These are phyloP conservation scores for Anoplolepis gracilipes DNA, from an alignment of 1,140 invertebrate species.

Conservation along the genomic window DNA sequence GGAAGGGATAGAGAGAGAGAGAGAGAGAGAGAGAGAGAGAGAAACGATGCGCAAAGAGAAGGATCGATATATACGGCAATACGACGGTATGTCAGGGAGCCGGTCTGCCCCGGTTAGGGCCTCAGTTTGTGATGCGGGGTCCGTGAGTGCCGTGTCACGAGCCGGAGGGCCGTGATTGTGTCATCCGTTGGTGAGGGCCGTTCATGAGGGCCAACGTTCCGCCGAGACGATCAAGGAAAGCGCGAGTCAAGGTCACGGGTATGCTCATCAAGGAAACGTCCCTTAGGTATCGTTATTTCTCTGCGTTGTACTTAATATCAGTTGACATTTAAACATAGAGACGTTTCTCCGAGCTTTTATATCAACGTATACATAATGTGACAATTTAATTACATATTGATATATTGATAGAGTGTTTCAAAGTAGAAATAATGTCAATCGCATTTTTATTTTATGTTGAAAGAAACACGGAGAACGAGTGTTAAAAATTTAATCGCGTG, in stretches of 20 bases:
- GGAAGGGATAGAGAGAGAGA: constrained; percentile 57
- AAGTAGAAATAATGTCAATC: background rate
- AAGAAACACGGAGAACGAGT: background rate
- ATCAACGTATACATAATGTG: background rate
- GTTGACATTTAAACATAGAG: background rate
- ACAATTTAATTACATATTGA: background rate
- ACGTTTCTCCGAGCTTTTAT: background rate
- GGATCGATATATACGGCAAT: constrained; percentile 38
- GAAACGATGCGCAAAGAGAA: constrained; percentile 24
- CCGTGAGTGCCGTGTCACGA: constrained; percentile 77
- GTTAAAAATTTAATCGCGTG: background rate
- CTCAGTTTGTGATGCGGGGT: constrained; percentile 83
- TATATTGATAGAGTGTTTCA: background rate
- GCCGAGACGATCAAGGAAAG: constrained; percentile 68
- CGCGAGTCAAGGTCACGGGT: constrained; percentile 68
- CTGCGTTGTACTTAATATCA: constrained; percentile 3
- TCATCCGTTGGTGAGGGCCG: constrained; percentile 76
- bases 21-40: constrained; percentile 57
- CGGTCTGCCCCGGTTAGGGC: constrained; percentile 56
- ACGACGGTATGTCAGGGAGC: constrained; percentile 38
- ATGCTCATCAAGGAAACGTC: constrained; percentile 85
- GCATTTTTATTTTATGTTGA: background rate
- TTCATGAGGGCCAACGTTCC: constrained; percentile 67
- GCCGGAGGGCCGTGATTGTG: constrained; percentile 80
- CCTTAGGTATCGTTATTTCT: constrained; percentile 79